A percentile compares a stretch with the other conserved stretches of the same genome.
These are phyloP conservation scores for Endomychus coccineus DNA, from an alignment of 2,888 invertebrate species.

Conservation along the genomic window DNA sequence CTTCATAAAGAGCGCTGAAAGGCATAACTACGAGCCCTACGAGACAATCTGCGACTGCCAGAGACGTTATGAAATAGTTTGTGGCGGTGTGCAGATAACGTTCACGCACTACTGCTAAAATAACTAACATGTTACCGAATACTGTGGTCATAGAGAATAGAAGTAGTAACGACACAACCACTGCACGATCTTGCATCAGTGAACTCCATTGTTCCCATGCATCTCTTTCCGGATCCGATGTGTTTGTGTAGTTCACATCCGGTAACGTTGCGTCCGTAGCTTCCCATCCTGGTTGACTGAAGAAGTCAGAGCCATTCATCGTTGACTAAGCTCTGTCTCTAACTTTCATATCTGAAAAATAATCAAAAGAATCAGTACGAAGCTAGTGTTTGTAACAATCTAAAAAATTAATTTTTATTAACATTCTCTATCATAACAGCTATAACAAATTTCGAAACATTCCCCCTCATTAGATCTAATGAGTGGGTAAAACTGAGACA, in stretches of 20 bases:
- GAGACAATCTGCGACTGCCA: slow-evolving; percentile 93
- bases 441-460: no score
- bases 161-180: slow-evolving; percentile 72
- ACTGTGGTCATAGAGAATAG: slow-evolving; percentile 88
- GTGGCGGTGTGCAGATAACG: slow-evolving; percentile 94
- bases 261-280: slow-evolving; percentile 20
- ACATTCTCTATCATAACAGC: no score
- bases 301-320: slow-evolving; percentile 30
- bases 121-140: slow-evolving; percentile 91
- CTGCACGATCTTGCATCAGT: slow-evolving; percentile 62
- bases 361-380: no score
- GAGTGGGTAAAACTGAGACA: no score
- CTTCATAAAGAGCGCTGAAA: slow-evolving; percentile 86
- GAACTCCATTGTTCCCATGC: slow-evolving; percentile 45
- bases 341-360: slow-evolving; percentile 27
- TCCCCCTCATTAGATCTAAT: no score
- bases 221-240: slow-evolving; percentile 34
- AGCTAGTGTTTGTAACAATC: no score
- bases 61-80: slow-evolving; percentile 93
- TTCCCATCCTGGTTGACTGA: slow-evolving; percentile 19
- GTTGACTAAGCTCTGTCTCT: slow-evolving; percentile 1
- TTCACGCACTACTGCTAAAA: slow-evolving; percentile 86
- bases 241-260: slow-evolving; percentile 32
- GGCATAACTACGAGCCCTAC: slow-evolving; percentile 98
- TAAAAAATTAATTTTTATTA: no score